These are phyloP conservation scores for Natrix natrix DNA, from an alignment of 2,797 vertebrate species.

Conservation along the genomic window DNA sequence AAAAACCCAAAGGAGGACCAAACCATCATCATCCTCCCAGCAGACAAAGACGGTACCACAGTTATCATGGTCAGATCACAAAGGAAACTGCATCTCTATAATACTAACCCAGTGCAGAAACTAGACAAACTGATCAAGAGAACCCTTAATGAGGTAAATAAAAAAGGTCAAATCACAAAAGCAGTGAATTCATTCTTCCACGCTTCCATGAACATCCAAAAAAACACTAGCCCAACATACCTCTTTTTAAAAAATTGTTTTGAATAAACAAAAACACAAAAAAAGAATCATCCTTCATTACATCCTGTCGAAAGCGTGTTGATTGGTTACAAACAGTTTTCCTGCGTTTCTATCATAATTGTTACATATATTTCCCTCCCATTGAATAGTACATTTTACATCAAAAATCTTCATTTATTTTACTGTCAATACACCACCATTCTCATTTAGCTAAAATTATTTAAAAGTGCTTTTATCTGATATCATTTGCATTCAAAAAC, in stretches of 20 bases:
- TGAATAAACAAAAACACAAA: no score
- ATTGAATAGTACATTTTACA: no score
- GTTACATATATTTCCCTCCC: no score
- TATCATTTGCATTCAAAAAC: no score
- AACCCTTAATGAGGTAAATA: background rate
- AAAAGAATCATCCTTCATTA: no score
- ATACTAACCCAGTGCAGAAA: background rate
- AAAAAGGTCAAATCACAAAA: background rate
- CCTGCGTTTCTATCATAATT: no score
- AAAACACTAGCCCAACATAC: background rate
- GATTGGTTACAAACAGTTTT: no score
- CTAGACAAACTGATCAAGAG: background rate
- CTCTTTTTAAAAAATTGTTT: background rate
- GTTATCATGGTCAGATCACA: background rate
- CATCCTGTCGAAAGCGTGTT: no score
- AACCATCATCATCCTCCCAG: background rate
- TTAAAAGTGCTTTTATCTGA: no score
- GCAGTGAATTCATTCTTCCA: background rate
- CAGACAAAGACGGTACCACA: background rate
- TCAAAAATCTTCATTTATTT: no score
- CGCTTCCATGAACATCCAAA: background rate
- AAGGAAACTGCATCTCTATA: background rate
- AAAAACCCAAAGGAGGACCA: background rate
- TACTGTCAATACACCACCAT: no score
- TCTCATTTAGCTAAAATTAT: no score